Conservation (phyloP, 2,797 vertebrate genomes). For the Gallinago stenura region DNA sequence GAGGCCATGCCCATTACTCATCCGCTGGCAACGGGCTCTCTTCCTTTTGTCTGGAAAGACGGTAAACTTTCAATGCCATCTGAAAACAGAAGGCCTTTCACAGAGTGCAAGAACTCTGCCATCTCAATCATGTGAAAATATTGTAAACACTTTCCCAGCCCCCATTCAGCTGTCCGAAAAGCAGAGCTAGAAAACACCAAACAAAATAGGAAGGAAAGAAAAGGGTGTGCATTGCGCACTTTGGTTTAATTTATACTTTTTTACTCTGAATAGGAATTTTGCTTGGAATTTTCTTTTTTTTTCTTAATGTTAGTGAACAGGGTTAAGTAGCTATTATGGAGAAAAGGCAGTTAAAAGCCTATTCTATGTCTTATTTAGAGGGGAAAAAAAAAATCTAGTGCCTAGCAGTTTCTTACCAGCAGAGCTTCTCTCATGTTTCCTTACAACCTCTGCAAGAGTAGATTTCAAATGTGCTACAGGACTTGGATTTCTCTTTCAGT, state of each 20-base stretch:
- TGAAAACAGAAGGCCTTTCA: constrained; percentile 83
- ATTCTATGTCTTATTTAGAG: neutral
- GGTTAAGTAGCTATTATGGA: neutral
- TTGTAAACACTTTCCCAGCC: constrained; percentile 82
- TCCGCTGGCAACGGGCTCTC: constrained; percentile 79
- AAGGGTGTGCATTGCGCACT: neutral
- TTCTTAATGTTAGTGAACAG: neutral
- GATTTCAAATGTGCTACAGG: neutral
- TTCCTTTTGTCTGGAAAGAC: constrained; percentile 82
- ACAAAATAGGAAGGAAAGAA: constrained; percentile 62
- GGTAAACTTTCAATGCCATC: constrained; percentile 83
- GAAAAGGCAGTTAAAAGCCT: constrained; percentile 13
- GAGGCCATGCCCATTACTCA: constrained; percentile 82
- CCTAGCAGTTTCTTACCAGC: neutral
- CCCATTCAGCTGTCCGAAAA: constrained; percentile 74
- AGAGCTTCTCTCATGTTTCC: constrained; percentile 35
- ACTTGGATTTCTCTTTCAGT: neutral
- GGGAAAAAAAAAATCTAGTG: neutral
- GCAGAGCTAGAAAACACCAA: constrained; percentile 70
- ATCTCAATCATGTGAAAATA: constrained; percentile 82
- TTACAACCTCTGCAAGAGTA: neutral
- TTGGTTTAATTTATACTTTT: constrained; percentile 49
- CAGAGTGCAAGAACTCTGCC: constrained; percentile 74
- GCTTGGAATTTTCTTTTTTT: neutral
- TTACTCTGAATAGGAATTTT: constrained; percentile 40